Evolutionary conservation across 2,113 vertebrate genomes (phyloP).

Genomic region (Mionectes macconnelli): DNA sequence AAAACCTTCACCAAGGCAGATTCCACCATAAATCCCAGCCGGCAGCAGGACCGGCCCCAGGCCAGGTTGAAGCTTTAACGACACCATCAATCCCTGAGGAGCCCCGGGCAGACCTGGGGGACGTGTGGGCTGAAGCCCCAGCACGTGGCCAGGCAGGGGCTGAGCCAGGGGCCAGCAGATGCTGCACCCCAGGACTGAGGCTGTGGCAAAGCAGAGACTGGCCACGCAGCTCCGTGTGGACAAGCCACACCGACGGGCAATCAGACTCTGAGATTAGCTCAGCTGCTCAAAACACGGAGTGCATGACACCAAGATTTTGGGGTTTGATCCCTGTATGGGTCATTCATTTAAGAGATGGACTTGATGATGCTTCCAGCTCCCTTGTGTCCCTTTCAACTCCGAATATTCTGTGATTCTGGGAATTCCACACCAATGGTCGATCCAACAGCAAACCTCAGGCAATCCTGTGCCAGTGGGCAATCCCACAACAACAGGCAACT

Average conservation of each 20-base stretch:
- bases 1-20: slow-evolving; percentile 43
- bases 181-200: rapidly evolving
- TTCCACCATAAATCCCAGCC: slow-evolving; percentile 31
- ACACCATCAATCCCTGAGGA: slow-evolving; percentile 40
- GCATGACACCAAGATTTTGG: neutral
- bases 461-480: neutral
- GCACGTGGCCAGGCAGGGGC: neutral
- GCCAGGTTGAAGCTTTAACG: slow-evolving; percentile 44
- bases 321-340: neutral
- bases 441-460: neutral
- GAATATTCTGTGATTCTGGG: neutral
- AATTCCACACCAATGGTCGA: neutral
- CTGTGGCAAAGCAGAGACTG: rapidly evolving
- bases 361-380: neutral
- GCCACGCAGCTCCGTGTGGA: rapidly evolving
- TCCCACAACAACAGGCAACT: neutral
- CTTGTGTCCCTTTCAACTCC: neutral
- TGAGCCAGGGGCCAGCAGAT: rapidly evolving
- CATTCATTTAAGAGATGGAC: neutral
- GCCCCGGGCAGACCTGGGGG: neutral
- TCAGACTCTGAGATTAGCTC: neutral
- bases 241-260: neutral
- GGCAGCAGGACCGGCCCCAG: neutral
- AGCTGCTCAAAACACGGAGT: neutral
- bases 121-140: neutral